A percentile compares a stretch with the other conserved stretches of the same genome.
Evolutionary conservation across 2,888 invertebrate genomes (phyloP).

Genomic region (Agrenia bidenticulata): DNA sequence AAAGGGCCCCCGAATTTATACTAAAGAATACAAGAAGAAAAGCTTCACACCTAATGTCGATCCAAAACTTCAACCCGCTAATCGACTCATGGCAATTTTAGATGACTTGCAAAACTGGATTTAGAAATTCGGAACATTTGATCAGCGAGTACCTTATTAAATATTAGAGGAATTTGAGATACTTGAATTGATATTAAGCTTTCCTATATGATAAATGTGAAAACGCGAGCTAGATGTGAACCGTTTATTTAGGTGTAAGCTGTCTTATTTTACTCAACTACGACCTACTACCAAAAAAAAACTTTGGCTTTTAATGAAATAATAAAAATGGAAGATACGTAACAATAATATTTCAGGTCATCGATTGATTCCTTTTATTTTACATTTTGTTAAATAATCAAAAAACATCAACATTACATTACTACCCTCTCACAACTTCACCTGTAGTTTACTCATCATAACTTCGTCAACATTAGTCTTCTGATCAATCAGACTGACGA

Average conservation of each 20-base stretch:
- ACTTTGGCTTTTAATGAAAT: too few species aligned
- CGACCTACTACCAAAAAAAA: too few species aligned
- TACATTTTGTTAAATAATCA: constrained; percentile 21
- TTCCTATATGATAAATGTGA: too few species aligned
- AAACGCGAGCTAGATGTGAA: too few species aligned
- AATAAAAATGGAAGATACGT: too few species aligned
- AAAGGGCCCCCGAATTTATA: constrained; percentile 60
- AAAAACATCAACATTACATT: constrained; percentile 19
- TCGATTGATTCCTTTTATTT: constrained; percentile 8
- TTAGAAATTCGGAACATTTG: constrained; percentile 12
- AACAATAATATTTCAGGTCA: too few species aligned
- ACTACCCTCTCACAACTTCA: constrained; percentile 19
- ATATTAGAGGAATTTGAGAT: too few species aligned
- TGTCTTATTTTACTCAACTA: too few species aligned
- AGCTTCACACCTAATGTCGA: constrained; percentile 17
- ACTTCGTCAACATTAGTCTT: background rate
- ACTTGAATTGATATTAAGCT: too few species aligned
- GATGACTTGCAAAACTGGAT: constrained; percentile 40
- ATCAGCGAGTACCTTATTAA: too few species aligned
- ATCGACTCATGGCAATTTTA: constrained; percentile 32
- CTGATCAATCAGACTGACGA: background rate
- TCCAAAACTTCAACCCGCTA: constrained; percentile 19
- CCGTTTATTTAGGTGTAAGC: too few species aligned
- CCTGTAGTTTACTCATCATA: constrained; percentile 1
- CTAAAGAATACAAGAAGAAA: constrained; percentile 59